Evolutionary conservation across 2,888 invertebrate genomes (phyloP), one percentile per base, ranked within the genome.

Genomic region (Prosopocoilus inquinatus): DNA sequence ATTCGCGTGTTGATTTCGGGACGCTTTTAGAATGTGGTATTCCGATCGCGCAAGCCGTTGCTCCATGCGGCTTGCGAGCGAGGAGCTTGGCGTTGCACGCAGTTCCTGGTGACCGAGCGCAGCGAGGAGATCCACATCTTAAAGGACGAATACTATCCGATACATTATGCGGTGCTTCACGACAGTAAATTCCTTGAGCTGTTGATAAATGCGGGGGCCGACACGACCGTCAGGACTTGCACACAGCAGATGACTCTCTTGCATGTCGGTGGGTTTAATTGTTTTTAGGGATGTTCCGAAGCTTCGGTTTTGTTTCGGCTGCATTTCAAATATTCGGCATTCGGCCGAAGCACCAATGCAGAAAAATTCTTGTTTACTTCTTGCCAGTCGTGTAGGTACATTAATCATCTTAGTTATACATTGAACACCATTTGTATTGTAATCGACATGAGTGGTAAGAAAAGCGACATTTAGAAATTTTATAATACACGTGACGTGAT

Each of bases 141-240:
- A 54, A 86, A 84, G 72, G 87, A 88, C 68, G 89, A 89, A 75
- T 88, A 88, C 72, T 89, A 86, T 72, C 89, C 90, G n/a, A 85
- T 90, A 55, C 87, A 89, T 73, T 86, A 88, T 69, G 86, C 89
- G 9, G 88, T 88, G 12, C 79, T 87, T 20, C 89, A 89, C 71
- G 87, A 88, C 61, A 82, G 84, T 46, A 82, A 85, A 67, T 89
- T 89, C 74, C 78, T 88, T 46, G 85, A 86, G 67, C 72, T 85
- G 57, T 74, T 86, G 43, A 84, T 85, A 58, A 80, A 80, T 58
- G 84, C 84, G 68, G 88, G 88, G n/a, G 88, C 89, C 28, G 83
- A 85, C 57, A 86, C 87, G 1, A 85, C 84, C 4, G 87, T 87
- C 2, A 78, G 84, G 50, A 88, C 88, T 11, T 85, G 82, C 65